These are phyloP conservation scores for Lacanobia oleracea DNA, from an alignment of 2,888 invertebrate genomes.

Conservation along the genomic window DNA sequence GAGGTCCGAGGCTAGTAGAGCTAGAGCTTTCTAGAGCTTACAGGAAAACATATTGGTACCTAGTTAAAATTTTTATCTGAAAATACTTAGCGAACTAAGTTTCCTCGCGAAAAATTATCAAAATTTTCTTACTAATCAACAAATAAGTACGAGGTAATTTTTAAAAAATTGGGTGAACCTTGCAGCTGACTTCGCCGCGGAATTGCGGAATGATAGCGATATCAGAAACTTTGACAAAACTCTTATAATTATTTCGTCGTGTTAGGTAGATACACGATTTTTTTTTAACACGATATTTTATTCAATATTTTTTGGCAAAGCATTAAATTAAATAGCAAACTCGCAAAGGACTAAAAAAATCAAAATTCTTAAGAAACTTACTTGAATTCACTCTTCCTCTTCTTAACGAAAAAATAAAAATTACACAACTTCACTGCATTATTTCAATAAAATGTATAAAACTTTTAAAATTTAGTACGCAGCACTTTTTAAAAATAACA, in stretches of 20 bases:
- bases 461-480: not conserved
- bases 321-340: not conserved
- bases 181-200: not conserved
- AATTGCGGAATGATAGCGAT: not conserved
- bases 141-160: no score
- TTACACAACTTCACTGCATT: conserved; percentile 44
- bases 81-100: not conserved
- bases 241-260: no score
- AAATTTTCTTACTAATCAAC: not conserved
- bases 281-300: no score
- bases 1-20: no score
- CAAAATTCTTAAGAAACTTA: conserved; percentile 31
- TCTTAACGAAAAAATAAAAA: not conserved
- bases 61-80: no score
- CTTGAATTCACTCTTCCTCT: conserved; percentile 11
- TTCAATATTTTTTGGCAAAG: not conserved
- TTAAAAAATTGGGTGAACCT: not conserved
- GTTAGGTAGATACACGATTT: no score
- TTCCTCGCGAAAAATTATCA: not conserved
- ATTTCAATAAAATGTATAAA: not conserved
- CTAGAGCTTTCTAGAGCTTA: no score
- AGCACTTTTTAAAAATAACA: not conserved
- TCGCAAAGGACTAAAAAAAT: not conserved
- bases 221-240: not conserved
- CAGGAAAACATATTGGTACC: no score